Evolutionary conservation across 2,797 vertebrate species (phyloP), one percentile per base, ranked within the genome.

Genomic region (Amphiprion clarkii): DNA sequence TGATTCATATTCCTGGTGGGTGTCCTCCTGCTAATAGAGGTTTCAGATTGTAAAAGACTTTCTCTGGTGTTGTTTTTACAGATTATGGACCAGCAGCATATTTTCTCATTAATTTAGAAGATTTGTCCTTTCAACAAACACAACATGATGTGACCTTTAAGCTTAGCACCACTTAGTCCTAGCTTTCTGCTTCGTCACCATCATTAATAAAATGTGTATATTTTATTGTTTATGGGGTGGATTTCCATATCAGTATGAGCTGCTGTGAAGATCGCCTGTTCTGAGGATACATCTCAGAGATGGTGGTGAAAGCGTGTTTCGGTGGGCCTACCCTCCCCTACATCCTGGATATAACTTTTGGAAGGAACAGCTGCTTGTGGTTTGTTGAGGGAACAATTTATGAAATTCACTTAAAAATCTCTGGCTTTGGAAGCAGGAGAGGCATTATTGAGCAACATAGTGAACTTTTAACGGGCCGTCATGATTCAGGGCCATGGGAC

Each of bases 331-430:
- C n/a, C 39, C 72, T 48, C 64, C 42, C 54, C 42, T 25, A 55
- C 59, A 76, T 78, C 68, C 76, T 49, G 76, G 67, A 76, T 70
- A 75, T 76, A 76, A 80, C 61, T 72, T 73, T 63, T 55, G 78
- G 70, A 67, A 83, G 75, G 65, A 68, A 86, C 84, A 90, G 82
- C 82, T 84, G 87, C 64, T 82, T 81, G 66, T 82, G 78, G 67
- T 87, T 91, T 87, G 79, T 73, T 84, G 76, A 76, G 72, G 76
- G 83, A 84, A 81, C 63, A 76, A 83, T 84, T 87, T 71, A 87
- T 87, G 72, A 87, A 88, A 86, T 86, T 82, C 68, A 75, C 65
- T 72, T 83, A 55, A 76, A 51, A 80, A 72, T 58, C 69, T 49
- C 83, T 84, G 83, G 86, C 83, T 82, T 69, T 68, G 69, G 76